Percentiles rank a stretch among this genome's conserved stretches.
Conservation (phyloP, 2,888 invertebrate genomes). For the Andrena bicolor region DNA sequence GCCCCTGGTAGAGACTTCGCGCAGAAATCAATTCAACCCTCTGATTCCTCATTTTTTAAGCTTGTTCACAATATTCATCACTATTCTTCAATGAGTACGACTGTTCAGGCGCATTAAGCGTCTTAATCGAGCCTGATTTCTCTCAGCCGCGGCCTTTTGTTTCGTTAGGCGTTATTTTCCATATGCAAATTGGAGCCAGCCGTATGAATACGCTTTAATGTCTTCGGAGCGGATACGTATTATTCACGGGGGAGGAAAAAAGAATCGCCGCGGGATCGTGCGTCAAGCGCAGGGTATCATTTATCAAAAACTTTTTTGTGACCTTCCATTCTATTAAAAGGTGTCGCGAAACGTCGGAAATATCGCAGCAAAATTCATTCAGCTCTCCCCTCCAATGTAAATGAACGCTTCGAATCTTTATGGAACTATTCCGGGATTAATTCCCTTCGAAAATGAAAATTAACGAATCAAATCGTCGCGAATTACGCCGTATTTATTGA, state of each 20-base stretch:
- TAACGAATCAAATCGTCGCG: constrained; percentile 3
- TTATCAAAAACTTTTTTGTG: constrained; percentile 56
- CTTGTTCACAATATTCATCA: background rate
- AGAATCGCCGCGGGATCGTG: constrained; percentile 6
- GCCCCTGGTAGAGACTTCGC: too few species aligned
- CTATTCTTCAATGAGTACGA: background rate
- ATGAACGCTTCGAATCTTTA: constrained; percentile 45
- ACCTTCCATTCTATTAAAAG: constrained; percentile 29
- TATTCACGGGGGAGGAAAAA: constrained; percentile 42
- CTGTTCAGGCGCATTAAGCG: background rate
- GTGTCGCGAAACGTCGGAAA: constrained; percentile 33
- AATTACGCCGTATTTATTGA: background rate
- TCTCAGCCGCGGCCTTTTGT: background rate
- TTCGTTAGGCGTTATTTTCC: constrained; percentile 26
- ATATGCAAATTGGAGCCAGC: constrained; percentile 27
- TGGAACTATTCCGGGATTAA: constrained; percentile 16
- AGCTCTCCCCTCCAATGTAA: constrained; percentile 26
- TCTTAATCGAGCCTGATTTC: constrained; percentile 30
- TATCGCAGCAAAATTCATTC: constrained; percentile 49
- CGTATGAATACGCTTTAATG: constrained; percentile 57
- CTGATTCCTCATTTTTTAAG: background rate
- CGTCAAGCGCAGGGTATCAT: constrained; percentile 52
- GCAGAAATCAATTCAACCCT: background rate
- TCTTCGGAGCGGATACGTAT: constrained; percentile 51
- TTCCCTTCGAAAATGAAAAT: constrained; percentile 20